Evolutionary conservation across 2,888 invertebrate species (phyloP).

Genomic region (Cordilura impudica): DNA sequence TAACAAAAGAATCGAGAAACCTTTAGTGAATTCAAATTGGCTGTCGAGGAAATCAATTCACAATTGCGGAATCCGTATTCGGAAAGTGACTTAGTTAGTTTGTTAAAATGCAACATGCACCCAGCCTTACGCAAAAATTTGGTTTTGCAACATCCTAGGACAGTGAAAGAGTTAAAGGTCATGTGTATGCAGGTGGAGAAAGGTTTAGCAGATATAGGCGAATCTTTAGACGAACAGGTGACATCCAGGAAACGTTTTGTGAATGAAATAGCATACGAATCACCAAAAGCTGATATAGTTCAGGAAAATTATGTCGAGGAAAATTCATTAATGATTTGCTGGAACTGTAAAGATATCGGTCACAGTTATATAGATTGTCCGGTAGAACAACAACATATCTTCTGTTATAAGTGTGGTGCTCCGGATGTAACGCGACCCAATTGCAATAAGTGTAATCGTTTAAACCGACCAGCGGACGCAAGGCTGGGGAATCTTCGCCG

Average conservation of each 20-base stretch:
- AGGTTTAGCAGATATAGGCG: background rate
- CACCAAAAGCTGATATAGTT: background rate
- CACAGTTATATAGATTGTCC: background rate
- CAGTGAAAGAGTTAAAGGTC: background rate
- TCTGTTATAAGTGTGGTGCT: background rate
- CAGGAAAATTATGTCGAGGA: background rate
- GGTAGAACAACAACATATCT: background rate
- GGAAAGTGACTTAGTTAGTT: too few species aligned
- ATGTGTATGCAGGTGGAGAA: conserved; percentile 5
- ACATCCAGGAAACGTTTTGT: too few species aligned
- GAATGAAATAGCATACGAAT: too few species aligned
- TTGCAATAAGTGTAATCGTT: background rate
- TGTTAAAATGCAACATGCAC: too few species aligned
- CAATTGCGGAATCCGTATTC: too few species aligned
- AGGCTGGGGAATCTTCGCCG: too few species aligned
- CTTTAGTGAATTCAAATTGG: too few species aligned
- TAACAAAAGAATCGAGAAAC: too few species aligned
- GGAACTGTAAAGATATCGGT: background rate
- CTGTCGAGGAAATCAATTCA: too few species aligned
- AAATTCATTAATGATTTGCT: background rate
- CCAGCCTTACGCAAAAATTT: too few species aligned
- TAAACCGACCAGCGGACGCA: background rate
- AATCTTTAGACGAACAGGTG: background rate
- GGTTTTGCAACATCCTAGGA: too few species aligned
- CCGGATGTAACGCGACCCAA: background rate